Evolutionary conservation across 2,888 invertebrate genomes (phyloP).

Genomic region (Helicoverpa assulta): DNA sequence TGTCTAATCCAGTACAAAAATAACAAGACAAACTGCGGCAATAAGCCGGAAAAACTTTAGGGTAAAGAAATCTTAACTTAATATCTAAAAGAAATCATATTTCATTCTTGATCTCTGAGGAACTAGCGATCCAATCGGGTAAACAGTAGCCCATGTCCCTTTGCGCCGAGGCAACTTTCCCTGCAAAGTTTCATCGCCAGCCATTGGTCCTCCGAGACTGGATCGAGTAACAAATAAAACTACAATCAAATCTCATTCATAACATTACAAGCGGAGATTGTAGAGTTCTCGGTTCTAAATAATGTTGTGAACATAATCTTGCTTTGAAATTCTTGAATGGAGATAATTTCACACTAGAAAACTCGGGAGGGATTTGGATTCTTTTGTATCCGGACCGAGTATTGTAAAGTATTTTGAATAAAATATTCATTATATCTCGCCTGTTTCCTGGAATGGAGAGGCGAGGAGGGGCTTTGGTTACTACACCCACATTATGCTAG

Average conservation of each 20-base stretch:
- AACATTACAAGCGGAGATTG: conserved; percentile 52
- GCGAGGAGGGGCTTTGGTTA: not conserved
- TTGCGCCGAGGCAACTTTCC: conserved; percentile 52
- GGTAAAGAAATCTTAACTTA: conserved; percentile 47
- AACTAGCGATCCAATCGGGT: conserved; percentile 55
- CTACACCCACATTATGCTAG: not conserved
- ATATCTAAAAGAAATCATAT: conserved; percentile 57
- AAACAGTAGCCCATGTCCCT: conserved; percentile 58
- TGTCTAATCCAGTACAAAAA: conserved; percentile 7
- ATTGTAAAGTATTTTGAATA: conserved; percentile 1
- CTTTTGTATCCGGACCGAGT: not conserved
- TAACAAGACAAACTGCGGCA: conserved; percentile 26
- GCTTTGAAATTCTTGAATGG: conserved; percentile 7
- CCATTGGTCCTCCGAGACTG: conserved; percentile 45
- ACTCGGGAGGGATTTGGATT: not conserved
- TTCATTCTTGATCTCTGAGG: conserved; percentile 52
- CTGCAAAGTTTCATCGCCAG: conserved; percentile 54
- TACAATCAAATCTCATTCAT: conserved; percentile 59
- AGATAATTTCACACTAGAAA: conserved; percentile 4
- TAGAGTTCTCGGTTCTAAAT: conserved; percentile 32
- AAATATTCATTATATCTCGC: too few species aligned
- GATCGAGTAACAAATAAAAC: conserved; percentile 58
- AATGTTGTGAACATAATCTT: conserved; percentile 25
- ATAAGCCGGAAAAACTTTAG: conserved; percentile 34
- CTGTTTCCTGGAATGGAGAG: not conserved